Evolutionary conservation across 2,797 vertebrate genomes (phyloP).

Genomic region (Sebastiscus tertius): DNA sequence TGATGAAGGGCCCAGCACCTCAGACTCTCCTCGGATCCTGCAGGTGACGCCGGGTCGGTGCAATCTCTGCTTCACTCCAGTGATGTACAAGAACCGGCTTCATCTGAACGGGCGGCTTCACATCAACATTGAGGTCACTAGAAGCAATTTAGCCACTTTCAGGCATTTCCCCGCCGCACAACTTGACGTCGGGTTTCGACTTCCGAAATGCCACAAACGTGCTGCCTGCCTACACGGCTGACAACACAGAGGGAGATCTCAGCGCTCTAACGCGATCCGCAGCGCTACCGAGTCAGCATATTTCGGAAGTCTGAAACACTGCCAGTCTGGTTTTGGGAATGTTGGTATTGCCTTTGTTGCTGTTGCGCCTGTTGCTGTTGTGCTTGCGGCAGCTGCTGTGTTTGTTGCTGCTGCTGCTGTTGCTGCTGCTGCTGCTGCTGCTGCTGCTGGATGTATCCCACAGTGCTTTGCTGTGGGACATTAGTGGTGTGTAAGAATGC

Average conservation of each 20-base stretch:
- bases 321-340: slow-evolving; percentile 80
- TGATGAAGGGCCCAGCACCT: slow-evolving; percentile 29
- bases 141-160: slow-evolving; percentile 1
- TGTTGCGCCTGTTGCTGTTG: slow-evolving; percentile 79
- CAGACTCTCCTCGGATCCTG: slow-evolving; percentile 7
- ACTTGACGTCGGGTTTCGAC: slow-evolving; percentile 42
- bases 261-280: slow-evolving; percentile 11
- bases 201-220: slow-evolving; percentile 29
- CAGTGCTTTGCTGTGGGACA: slow-evolving; percentile 77
- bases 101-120: slow-evolving; percentile 43
- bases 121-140: slow-evolving; percentile 54
- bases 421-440: slow-evolving; percentile 78
- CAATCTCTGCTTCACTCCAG: slow-evolving; percentile 21
- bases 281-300: slow-evolving; percentile 85
- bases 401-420: slow-evolving; percentile 52
- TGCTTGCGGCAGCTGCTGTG: slow-evolving; percentile 77
- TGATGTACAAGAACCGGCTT: not conserved
- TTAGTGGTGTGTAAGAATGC: slow-evolving; percentile 82
- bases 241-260: slow-evolving; percentile 28
- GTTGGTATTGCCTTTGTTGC: slow-evolving; percentile 85
- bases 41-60: slow-evolving; percentile 11
- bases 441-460: slow-evolving; percentile 85
- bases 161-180: slow-evolving; percentile 22
- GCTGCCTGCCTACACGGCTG: slow-evolving; percentile 22
- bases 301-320: slow-evolving; percentile 86